These are phyloP conservation scores for Anagrus nilaparvatae DNA, from an alignment of 1,140 invertebrate species.

Conservation along the genomic window DNA sequence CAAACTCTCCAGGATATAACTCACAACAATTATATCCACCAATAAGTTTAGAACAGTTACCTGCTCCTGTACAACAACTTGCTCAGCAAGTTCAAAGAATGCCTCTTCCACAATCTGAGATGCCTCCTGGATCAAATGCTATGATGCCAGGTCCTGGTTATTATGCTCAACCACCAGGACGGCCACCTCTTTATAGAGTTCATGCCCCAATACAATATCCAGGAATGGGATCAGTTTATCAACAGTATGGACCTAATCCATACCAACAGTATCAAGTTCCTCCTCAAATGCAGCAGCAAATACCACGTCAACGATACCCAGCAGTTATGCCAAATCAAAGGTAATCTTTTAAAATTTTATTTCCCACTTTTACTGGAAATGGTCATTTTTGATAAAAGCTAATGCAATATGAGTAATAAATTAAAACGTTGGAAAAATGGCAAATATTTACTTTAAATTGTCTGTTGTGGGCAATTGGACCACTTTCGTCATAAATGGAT, in stretches of 20 bases:
- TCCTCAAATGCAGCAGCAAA: conserved; percentile 40
- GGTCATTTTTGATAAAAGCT: too few relatives aligned
- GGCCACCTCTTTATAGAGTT: conserved; percentile 35
- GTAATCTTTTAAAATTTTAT: conserved; percentile 20
- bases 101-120: conserved; percentile 36
- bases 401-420: too few relatives aligned
- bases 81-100: conserved; percentile 43
- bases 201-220: conserved; percentile 31
- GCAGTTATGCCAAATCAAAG: conserved; percentile 32
- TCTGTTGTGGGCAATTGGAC: too few relatives aligned
- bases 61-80: conserved; percentile 43
- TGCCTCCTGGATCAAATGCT: conserved; percentile 33
- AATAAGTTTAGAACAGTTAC: conserved; percentile 37
- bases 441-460: too few relatives aligned
- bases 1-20: conserved; percentile 28
- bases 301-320: conserved; percentile 36
- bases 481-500: too few relatives aligned
- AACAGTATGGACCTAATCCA: conserved; percentile 26
- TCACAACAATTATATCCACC: conserved; percentile 29
- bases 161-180: conserved; percentile 29
- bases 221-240: conserved; percentile 27
- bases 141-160: conserved; percentile 35
- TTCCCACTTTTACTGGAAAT: conserved; percentile 7
- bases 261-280: conserved; percentile 32
- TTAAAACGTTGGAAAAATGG: too few relatives aligned